Evolutionary conservation across 2,113 vertebrate genomes (phyloP).

Genomic region (Sialia sialis): DNA sequence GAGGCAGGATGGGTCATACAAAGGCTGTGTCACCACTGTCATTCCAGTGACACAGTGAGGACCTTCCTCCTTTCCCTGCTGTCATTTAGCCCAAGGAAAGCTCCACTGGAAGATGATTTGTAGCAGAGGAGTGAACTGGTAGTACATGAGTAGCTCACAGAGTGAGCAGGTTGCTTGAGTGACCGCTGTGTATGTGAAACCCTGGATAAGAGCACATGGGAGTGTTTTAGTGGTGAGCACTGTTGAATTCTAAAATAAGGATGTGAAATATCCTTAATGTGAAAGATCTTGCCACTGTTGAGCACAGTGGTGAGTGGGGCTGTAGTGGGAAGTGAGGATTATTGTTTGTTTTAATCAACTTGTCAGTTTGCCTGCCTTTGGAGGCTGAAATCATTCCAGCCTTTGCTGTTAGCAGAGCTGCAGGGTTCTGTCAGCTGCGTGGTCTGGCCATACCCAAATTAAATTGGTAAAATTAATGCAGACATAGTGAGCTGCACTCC

Average conservation of each 20-base stretch:
- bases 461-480: not conserved
- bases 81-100: not conserved
- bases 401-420: not conserved
- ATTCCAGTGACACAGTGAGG: not conserved
- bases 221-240: not conserved
- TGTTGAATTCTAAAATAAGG: not conserved
- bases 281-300: not conserved
- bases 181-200: not conserved
- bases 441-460: not conserved
- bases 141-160: not conserved
- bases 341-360: conserved; percentile 19
- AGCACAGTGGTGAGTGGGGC: not conserved
- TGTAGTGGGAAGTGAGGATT: not conserved
- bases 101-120: not conserved
- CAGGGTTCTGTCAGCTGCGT: not conserved
- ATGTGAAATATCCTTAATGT: not conserved
- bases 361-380: not conserved
- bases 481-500: not conserved
- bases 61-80: not conserved
- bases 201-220: not conserved
- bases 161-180: not conserved
- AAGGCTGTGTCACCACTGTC: not conserved
- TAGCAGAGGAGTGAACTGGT: not conserved
- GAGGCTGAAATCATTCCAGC: not conserved
- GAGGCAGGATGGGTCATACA: not conserved